phyloP scores from a whole-genome alignment of 1,140 invertebrate species.

The Bombus affinis region DNA sequence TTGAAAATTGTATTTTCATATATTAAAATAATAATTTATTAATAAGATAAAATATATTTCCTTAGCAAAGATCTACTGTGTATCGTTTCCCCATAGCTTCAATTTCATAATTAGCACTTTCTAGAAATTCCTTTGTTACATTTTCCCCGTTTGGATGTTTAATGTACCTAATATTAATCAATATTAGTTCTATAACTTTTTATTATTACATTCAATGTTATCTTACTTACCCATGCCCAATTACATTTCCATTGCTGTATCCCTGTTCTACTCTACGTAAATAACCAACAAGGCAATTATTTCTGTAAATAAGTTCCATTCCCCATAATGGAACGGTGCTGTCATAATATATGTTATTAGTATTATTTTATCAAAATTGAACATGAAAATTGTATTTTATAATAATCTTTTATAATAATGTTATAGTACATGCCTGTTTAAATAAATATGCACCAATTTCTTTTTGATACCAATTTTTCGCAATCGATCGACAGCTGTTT shows the following conservation, averaged over 20 bases:
- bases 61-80: conserved; percentile 87
- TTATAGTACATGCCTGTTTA: conserved; percentile 84
- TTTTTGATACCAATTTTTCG: conserved; percentile 87
- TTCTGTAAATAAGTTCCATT: conserved; percentile 91
- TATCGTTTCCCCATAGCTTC: conserved; percentile 90
- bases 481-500: conserved; percentile 86
- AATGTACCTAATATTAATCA: conserved; percentile 81
- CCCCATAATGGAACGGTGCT: conserved; percentile 90
- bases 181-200: conserved; percentile 8
- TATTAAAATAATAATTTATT: conserved; percentile 81
- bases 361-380: background rate
- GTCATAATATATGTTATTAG: conserved; percentile 62
- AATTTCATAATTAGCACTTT: conserved; percentile 89
- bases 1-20: conserved; percentile 22
- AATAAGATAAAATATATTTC: conserved; percentile 91
- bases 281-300: conserved; percentile 90
- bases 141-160: conserved; percentile 82
- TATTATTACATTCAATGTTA: conserved; percentile 13
- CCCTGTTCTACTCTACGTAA: conserved; percentile 91
- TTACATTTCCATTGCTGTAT: conserved; percentile 87
- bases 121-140: conserved; percentile 87
- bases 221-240: conserved; percentile 86
- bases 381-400: background rate
- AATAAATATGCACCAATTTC: conserved; percentile 88
- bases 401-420: background rate